Evolutionary conservation across 2,888 invertebrate genomes (phyloP), one percentile per base, ranked within the genome.

Genomic region (Scaptomyza caliginosa): DNA sequence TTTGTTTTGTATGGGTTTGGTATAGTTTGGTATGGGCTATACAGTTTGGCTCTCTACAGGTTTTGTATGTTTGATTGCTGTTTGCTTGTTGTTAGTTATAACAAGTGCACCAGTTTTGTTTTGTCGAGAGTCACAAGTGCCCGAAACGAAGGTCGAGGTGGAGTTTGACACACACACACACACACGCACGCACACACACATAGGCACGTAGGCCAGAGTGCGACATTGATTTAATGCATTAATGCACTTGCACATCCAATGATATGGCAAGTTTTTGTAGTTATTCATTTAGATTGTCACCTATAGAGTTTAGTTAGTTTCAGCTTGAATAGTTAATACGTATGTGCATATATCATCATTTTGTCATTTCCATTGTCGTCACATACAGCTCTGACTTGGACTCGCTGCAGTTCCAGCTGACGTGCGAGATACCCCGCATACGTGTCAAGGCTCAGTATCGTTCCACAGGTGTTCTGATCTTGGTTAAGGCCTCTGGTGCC

Each of bases 401-500:
- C 74, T 94, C 95, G 2, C 93, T 96, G 70, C 96, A 96, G 92
- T 94, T 96, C 90, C 96, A 96, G 90, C 92, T 96, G 89, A 95
- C 95, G 26, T 92, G 96, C 81, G 94, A 93, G 89, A 95, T 96
- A 74, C 96, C 96, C 5, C 95, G 94, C 90, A 96, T 96, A 88
- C 94, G 94, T 85, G 96, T 95, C 4, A 93, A 93, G 83, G 96
- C 96, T 0, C 94, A 95, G 82, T 96, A 96, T 91, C 94, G 95
- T 77, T 96, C 96, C 17, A 95, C 95, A 6, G 96, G 96, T 6
- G 93, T 96, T 6, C 92, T 96, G 56, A 94, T 96, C 76, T 92
- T 96, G 65, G 95, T 96, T 0, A 94, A 96, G 77, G 96, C 96
- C 6, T 95, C 96, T 0, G 96, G 96, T 3, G 96, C 96, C 48